Percentiles rank a stretch among this genome's conserved stretches.
Evolutionary conservation across 2,888 invertebrate species (phyloP).

Genomic region (Desoria tigrina): DNA sequence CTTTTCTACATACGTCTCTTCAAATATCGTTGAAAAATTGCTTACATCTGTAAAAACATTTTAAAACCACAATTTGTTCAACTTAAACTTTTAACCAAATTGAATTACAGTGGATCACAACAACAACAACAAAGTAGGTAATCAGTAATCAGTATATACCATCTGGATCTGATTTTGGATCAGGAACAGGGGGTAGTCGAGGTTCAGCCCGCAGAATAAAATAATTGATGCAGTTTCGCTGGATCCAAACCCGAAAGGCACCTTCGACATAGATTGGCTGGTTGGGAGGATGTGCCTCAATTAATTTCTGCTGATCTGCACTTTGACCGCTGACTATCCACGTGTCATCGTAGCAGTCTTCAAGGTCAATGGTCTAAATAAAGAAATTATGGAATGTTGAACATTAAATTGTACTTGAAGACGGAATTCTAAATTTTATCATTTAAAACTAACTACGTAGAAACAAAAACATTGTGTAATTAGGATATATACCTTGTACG

Average conservation of each 20-base stretch:
- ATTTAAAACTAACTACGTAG: no score
- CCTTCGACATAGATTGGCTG: slow-evolving; percentile 80
- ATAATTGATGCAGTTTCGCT: slow-evolving; percentile 74
- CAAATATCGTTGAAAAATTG: slow-evolving; percentile 53
- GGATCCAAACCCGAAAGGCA: slow-evolving; percentile 76
- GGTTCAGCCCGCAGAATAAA: slow-evolving; percentile 78
- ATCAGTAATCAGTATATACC: no score
- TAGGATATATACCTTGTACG: slow-evolving; percentile 71
- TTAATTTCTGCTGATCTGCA: slow-evolving; percentile 69
- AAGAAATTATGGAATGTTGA: neutral
- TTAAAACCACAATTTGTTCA: no score
- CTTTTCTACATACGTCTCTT: slow-evolving; percentile 50
- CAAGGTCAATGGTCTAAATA: slow-evolving; percentile 62
- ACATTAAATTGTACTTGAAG: no score
- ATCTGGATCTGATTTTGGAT: no score
- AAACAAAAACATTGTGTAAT: no score
- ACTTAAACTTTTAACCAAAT: no score
- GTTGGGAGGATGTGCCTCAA: slow-evolving; percentile 65
- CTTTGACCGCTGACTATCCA: slow-evolving; percentile 91
- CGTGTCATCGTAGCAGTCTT: slow-evolving; percentile 78
- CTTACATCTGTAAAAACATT: slow-evolving; percentile 67
- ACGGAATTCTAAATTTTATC: no score
- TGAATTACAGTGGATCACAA: no score
- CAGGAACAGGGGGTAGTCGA: slow-evolving; percentile 58
- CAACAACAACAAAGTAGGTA: no score